Evolutionary conservation across 2,113 vertebrate genomes (phyloP), one percentile per base, ranked within the genome.

Genomic region (Salvator merianae): DNA sequence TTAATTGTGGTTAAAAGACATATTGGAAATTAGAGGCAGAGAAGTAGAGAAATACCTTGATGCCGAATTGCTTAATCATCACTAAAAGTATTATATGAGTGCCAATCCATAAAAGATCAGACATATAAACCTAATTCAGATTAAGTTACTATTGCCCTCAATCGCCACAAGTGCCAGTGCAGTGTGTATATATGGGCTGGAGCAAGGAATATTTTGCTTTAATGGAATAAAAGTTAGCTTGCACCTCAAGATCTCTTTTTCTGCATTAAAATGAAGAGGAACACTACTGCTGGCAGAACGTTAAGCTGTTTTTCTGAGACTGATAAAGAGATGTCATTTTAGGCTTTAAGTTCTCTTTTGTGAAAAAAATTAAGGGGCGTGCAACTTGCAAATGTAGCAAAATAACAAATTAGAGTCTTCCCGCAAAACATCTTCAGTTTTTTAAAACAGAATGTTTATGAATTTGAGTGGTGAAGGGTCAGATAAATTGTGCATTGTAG

Each of bases 401-500:
- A 69, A 34, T 62, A 76, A 30, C 47, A 34, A 76, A 55, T 68
- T 70, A 76, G 40, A 36, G 55, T 70, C 26, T 28, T 76, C 22
- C 53, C 16, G 75, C 34, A 38, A 53, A 32, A 53, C 65, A 77
- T 28, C 4, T 59, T 59, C 36, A 82, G n/a, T 62, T 20, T 79
- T 43, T 59, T 83, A 87, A 69, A 53, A 10, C 5, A 84, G 82
- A 12, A 6, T 18, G 5, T 77, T 72, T 62, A 80, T 68, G 70
- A 59, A 84, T 84, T 34, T 62, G 76, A 82, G 83, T 2, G 81
- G 5, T n/a, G 32, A 68, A 86, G 84, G n/a, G 71, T 87, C 12
- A 47, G 88, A 91, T 79, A 78, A 70, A 30, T 32, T 84, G 40
- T 40, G 47, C 83, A 72, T 34, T 85, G 59, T 85, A 50, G 76